Percentiles rank a stretch among this genome's conserved stretches.
phyloP scores from a whole-genome alignment of 1,140 invertebrate species.

The Drosophila paulistorum region DNA sequence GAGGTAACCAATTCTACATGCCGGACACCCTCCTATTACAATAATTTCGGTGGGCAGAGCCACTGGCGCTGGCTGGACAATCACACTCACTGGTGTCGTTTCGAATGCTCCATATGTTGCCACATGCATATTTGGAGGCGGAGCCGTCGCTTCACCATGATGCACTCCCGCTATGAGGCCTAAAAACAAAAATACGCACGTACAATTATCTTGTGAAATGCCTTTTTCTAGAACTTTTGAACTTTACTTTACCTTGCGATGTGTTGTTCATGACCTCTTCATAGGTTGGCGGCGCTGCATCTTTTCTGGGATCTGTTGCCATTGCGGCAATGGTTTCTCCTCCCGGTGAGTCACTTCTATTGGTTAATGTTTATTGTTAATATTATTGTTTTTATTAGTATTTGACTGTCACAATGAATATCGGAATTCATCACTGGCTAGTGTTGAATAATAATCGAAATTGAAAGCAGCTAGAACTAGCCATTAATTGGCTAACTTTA shows the following conservation, averaged over 20 bases:
- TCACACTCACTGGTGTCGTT: conserved; percentile 72
- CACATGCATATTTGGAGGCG: conserved; percentile 47
- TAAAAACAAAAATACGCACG: not conserved
- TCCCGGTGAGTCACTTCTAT: conserved; percentile 37
- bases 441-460: not conserved
- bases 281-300: conserved; percentile 60
- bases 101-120: conserved; percentile 76
- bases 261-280: conserved; percentile 65
- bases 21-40: conserved; percentile 90
- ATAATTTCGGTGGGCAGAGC: conserved; percentile 86
- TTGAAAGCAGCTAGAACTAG: not conserved
- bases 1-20: conserved; percentile 90
- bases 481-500: too few species aligned
- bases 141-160: conserved; percentile 44
- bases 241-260: conserved; percentile 20
- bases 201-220: not conserved
- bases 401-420: conserved; percentile 8
- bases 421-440: not conserved
- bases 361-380: conserved; percentile 21
- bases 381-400: conserved; percentile 24
- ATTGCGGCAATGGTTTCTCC: conserved; percentile 26
- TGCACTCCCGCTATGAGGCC: conserved; percentile 56
- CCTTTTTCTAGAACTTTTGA: not conserved
- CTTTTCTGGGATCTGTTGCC: conserved; percentile 43
- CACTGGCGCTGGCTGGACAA: conserved; percentile 60